phyloP scores from a whole-genome alignment of 2,113 vertebrate genomes.

The Daubentonia madagascariensis region DNA sequence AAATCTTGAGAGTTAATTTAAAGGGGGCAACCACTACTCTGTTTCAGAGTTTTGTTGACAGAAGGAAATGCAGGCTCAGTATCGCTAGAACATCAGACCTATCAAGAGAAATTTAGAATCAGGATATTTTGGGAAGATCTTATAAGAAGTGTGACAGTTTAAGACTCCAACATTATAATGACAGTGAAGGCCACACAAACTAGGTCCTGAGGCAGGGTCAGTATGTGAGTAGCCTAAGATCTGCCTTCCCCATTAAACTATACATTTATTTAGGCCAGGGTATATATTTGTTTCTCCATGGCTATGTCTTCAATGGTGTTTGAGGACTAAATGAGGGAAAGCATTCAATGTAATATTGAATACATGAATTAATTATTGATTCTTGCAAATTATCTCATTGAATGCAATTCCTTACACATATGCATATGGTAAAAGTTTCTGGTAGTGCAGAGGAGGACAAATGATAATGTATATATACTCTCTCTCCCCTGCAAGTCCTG shows the following conservation, averaged over 20 bases:
- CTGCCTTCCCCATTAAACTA: background rate
- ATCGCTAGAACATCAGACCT: background rate
- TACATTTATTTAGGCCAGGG: background rate
- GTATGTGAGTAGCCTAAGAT: no score
- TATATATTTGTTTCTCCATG: background rate
- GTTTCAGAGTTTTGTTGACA: background rate
- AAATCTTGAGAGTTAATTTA: background rate
- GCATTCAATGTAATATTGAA: background rate
- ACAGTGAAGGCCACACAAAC: background rate
- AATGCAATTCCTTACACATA: background rate
- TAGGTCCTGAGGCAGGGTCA: background rate
- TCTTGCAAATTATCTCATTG: background rate
- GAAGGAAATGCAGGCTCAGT: background rate
- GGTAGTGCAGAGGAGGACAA: background rate
- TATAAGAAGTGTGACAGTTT: background rate
- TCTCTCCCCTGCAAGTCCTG: background rate
- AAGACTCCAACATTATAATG: background rate
- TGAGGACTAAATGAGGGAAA: background rate
- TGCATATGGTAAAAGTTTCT: background rate
- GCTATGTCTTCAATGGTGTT: background rate
- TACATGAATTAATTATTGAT: background rate
- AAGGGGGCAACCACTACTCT: background rate
- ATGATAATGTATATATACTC: no score
- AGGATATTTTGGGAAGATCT: background rate
- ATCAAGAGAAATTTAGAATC: background rate